Percentiles rank a stretch among this genome's conserved stretches.
Conservation (phyloP, 2,113 vertebrate species). For the Peucedramus taeniatus region DNA sequence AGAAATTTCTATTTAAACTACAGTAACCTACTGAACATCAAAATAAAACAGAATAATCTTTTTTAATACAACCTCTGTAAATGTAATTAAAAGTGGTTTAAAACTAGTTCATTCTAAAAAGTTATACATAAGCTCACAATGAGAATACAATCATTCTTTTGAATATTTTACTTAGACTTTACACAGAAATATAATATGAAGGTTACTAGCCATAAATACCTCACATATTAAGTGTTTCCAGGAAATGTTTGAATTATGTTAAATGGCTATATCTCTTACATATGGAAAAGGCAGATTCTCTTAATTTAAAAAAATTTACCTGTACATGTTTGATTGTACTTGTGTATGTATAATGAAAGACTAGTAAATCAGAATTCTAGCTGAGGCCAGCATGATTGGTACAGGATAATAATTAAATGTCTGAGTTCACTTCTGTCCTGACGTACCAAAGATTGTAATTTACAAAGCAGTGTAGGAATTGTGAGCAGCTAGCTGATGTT, state of each 20-base stretch:
- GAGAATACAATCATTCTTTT: slow-evolving; percentile 14
- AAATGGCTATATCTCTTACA: neutral
- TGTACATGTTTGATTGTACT: neutral
- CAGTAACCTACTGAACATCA: neutral
- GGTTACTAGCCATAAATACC: neutral
- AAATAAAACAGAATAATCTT: neutral
- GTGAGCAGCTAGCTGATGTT: neutral
- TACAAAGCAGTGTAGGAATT: slow-evolving; percentile 14
- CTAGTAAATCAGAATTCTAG: slow-evolving; percentile 32
- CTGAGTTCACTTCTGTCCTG: neutral
- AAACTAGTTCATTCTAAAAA: slow-evolving; percentile 4
- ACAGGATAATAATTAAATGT: slow-evolving; percentile 22
- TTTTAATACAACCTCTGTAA: neutral
- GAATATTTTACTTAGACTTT: slow-evolving; percentile 2
- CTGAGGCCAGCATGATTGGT: slow-evolving; percentile 16
- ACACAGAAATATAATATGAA: neutral
- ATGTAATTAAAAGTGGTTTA: slow-evolving; percentile 34
- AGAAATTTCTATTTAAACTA: neutral
- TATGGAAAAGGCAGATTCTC: slow-evolving; percentile 10
- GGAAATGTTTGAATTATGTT: neutral
- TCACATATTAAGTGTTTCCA: neutral
- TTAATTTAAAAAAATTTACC: slow-evolving; percentile 23
- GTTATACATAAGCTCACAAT: neutral
- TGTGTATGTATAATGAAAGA: neutral
- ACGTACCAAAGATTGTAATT: neutral